phyloP scores from a whole-genome alignment of 2,113 vertebrate species.

The Rutilus rutilus region DNA sequence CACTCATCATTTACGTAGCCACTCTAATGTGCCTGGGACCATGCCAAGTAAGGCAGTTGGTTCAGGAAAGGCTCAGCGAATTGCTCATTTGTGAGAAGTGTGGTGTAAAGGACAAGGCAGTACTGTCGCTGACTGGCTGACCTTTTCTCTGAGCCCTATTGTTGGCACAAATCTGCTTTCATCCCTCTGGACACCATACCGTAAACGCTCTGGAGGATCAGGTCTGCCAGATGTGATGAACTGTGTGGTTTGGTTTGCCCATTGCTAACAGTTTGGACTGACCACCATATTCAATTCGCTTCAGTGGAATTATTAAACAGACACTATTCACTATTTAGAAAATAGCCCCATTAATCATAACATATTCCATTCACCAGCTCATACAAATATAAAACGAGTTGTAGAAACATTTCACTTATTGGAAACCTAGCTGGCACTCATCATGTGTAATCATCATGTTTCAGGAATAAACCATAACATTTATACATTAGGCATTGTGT shows the following conservation, averaged over 20 bases:
- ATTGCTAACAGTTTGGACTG: background rate
- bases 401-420: background rate
- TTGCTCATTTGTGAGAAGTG: background rate
- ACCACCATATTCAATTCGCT: background rate
- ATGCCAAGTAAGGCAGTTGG: slow-evolving; percentile 7
- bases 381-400: background rate
- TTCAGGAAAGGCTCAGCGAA: background rate
- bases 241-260: slow-evolving; percentile 13
- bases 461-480: background rate
- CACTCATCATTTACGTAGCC: background rate
- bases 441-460: background rate
- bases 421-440: background rate
- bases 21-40: slow-evolving; percentile 3
- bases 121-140: background rate
- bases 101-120: background rate
- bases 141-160: background rate
- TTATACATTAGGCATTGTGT: background rate
- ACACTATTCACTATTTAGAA: slow-evolving; percentile 18
- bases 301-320: slow-evolving; percentile 27
- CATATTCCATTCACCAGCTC: background rate
- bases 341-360: slow-evolving; percentile 6
- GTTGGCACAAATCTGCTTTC: background rate
- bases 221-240: slow-evolving; percentile 15
- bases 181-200: slow-evolving; percentile 5
- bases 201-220: slow-evolving; percentile 7